Evolutionary conservation across 1,140 invertebrate species (phyloP).

Genomic region (Ericerus pela): DNA sequence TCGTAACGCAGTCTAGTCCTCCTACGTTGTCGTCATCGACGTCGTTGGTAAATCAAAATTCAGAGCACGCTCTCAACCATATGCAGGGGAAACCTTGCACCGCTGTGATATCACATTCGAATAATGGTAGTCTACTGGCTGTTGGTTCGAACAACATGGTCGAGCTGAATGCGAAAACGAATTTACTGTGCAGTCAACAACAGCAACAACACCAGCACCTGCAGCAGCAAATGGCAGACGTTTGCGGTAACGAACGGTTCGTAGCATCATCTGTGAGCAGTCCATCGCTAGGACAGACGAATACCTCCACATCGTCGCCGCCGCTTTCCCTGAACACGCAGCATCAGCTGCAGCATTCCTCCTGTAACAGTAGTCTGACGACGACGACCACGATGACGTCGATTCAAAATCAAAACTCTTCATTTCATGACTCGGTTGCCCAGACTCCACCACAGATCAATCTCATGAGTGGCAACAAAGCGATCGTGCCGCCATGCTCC

Average conservation of each 20-base stretch:
- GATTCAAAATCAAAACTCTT: conserved; percentile 22
- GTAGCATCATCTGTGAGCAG: background rate
- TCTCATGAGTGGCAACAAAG: conserved; percentile 27
- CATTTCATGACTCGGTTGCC: conserved; percentile 25
- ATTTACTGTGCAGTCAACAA: too few relatives aligned
- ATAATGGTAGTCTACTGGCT: conserved; percentile 4
- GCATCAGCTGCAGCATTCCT: conserved; percentile 9
- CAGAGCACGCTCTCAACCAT: background rate
- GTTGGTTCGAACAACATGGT: too few relatives aligned
- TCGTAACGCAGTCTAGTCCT: conserved; percentile 21
- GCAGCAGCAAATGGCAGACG: background rate
- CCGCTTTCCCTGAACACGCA: background rate
- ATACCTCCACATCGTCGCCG: too few relatives aligned
- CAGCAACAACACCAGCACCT: background rate
- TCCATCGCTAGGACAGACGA: background rate
- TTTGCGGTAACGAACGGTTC: background rate
- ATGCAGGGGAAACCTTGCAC: conserved; percentile 16
- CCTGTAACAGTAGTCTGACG: conserved; percentile 7
- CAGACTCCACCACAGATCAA: conserved; percentile 25
- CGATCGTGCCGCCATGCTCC: conserved; percentile 18
- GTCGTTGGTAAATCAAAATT: background rate
- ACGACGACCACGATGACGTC: too few relatives aligned
- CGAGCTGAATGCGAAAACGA: too few relatives aligned
- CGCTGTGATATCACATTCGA: conserved; percentile 16
- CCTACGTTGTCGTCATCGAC: background rate